A percentile compares a stretch with the other conserved stretches of the same genome.
These are phyloP conservation scores for Emberiza fucata DNA, from an alignment of 2,113 vertebrate species.

Conservation along the genomic window DNA sequence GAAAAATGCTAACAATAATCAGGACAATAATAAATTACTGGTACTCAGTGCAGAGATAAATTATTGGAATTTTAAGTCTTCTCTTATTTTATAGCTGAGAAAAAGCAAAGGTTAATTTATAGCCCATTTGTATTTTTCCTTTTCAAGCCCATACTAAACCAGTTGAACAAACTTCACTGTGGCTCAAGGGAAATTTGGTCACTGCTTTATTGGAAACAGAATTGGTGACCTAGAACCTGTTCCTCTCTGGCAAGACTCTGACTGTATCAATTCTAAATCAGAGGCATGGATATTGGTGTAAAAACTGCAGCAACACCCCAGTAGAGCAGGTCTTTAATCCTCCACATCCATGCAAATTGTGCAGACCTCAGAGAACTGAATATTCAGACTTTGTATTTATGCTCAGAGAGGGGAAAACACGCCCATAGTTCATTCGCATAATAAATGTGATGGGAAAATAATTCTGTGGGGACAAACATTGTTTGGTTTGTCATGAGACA, in stretches of 20 bases:
- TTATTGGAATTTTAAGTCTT: not conserved
- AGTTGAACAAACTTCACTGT: not conserved
- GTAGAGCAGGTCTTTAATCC: not conserved
- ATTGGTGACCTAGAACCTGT: not conserved
- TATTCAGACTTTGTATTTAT: conserved; percentile 66
- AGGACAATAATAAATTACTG: not conserved
- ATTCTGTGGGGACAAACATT: conserved; percentile 65
- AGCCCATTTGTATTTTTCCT: not conserved
- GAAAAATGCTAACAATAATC: not conserved
- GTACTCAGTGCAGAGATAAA: not conserved
- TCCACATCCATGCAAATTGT: not conserved
- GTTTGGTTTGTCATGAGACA: conserved; percentile 73
- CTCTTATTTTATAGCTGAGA: conserved; percentile 7
- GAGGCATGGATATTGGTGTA: not conserved
- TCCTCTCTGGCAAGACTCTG: not conserved
- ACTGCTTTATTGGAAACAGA: not conserved
- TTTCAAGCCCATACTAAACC: not conserved
- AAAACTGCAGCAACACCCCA: not conserved
- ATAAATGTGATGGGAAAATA: conserved; percentile 68
- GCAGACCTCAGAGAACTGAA: conserved; percentile 52
- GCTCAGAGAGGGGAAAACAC: conserved; percentile 62
- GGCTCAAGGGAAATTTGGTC: conserved; percentile 1
- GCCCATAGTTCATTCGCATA: conserved; percentile 62
- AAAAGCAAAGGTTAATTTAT: conserved; percentile 19
- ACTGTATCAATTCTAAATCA: not conserved